Base-by-base conservation (phyloP, 2,888 invertebrate genomes). In the Automeris io region DNA sequence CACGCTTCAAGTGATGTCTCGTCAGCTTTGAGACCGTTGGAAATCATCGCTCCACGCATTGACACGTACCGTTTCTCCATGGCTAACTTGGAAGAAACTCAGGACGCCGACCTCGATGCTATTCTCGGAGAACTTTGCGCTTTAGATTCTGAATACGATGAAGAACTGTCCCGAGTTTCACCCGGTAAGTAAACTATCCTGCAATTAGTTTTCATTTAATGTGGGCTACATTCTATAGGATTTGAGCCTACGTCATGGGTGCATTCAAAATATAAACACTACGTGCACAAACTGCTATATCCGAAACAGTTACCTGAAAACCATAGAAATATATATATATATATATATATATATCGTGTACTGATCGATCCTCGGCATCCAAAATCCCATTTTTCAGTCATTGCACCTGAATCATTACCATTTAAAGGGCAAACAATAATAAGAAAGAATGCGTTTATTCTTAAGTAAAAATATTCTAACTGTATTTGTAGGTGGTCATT, bases 81-180 rank as follows among this genome's bases (percentile, higher is more conserved):
- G 96, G 97, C 97, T 35, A 97, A 97, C 78, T 89, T 97, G 37
- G 96, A 97, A 87, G 98, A 98, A 79, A 95, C 96, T 13, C 96
- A 96, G 70, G 98, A 98, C 80, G 95, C 97, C 35, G 98, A 99
- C 82, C 88, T 99, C 72, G 98, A 99, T 77, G 97, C 97, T 40
- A 97, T 99, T 59, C 90, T 99, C 43, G 97, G 97, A 24, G 98
- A 99, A 74, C 89, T 99, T 37, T 96, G 96, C 76, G 96, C 97
- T 36, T 89, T 99, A 54, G 98, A 97, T 77, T 87, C 88, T 2
- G 89, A 90, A 49, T 90, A 88, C 54, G 90, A 90, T 50, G 87
- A 89, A 46, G 90, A 90, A 65, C 73, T 86, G 55, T 78, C 82
- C 7, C 71, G 82, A 53, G 81, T 83, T 1, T 77, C 83, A 18